phyloP scores from a whole-genome alignment of 2,797 vertebrate genomes.

The Lepilemur ruficaudatus region DNA sequence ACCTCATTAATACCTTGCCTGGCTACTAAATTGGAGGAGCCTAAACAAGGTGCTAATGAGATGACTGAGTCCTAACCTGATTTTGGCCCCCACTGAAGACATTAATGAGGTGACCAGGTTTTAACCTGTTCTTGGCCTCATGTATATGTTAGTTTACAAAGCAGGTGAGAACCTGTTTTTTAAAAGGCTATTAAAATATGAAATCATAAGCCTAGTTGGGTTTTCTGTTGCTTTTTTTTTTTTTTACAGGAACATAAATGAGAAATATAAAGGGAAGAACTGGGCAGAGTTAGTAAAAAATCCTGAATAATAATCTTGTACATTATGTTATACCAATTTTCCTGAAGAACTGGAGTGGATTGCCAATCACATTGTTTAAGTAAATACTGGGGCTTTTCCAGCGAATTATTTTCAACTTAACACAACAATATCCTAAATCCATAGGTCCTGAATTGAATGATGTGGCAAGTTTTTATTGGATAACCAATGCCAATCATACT shows the following conservation, averaged over 20 bases:
- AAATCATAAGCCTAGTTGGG: not conserved
- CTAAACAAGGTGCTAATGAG: slow-evolving; percentile 36
- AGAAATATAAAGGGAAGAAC: not conserved
- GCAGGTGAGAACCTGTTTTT: slow-evolving; percentile 53
- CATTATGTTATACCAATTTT: not conserved
- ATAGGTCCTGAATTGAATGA: not conserved
- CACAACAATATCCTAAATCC: not conserved
- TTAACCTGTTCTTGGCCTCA: slow-evolving; percentile 55
- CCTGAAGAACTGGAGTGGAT: not conserved
- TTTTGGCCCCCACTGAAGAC: not conserved
- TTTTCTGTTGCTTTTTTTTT: not conserved
- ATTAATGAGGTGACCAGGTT: slow-evolving; percentile 61
- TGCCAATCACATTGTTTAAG: not conserved
- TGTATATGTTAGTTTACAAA: slow-evolving; percentile 38
- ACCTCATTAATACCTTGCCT: not conserved
- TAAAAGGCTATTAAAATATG: slow-evolving; percentile 56
- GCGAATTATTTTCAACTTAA: not conserved
- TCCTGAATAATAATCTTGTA: not conserved
- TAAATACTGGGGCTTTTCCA: not conserved
- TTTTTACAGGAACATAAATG: not conserved
- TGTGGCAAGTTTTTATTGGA: not conserved
- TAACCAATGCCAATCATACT: not conserved
- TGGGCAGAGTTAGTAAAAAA: not conserved
- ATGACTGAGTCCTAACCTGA: not conserved
- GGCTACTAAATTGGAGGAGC: not conserved